These are phyloP conservation scores for Hoplodrina blanda DNA, from an alignment of 2,888 invertebrate species.

Conservation along the genomic window DNA sequence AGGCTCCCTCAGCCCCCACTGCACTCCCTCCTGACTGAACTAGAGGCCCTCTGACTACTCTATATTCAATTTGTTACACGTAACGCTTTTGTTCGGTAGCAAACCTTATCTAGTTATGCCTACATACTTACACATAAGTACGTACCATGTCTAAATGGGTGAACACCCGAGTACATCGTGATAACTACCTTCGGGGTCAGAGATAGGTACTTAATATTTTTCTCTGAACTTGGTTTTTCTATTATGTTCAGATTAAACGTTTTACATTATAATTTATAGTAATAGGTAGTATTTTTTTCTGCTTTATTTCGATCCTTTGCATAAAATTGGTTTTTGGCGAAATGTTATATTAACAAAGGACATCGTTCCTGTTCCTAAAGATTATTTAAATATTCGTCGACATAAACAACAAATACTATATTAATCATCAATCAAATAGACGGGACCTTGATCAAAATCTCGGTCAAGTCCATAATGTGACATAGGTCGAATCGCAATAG, in stretches of 20 bases:
- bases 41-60: slow-evolving; percentile 63
- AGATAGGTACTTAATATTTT: slow-evolving; percentile 4
- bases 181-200: slow-evolving; percentile 9
- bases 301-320: not conserved
- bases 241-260: slow-evolving; percentile 1
- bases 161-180: slow-evolving; percentile 9
- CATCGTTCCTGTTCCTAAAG: too few relatives aligned
- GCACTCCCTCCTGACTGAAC: slow-evolving; percentile 48
- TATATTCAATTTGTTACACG: slow-evolving; percentile 69
- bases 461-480: slow-evolving; percentile 14
- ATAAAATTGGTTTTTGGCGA: not conserved
- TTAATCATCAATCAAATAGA: slow-evolving; percentile 1
- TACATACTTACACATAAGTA: slow-evolving; percentile 4
- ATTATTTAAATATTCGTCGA: not conserved
- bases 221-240: slow-evolving; percentile 11
- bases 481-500: slow-evolving; percentile 22
- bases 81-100: slow-evolving; percentile 67
- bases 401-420: slow-evolving; percentile 5
- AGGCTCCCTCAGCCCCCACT: slow-evolving; percentile 65
- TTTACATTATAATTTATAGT: not conserved
- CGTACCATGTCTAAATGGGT: slow-evolving; percentile 10
- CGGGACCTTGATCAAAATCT: slow-evolving; percentile 2
- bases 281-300: not conserved
- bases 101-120: slow-evolving; percentile 46
- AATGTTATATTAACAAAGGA: too few relatives aligned